Evolutionary conservation across 2,888 invertebrate species (phyloP).

Genomic region (Sabatieria punctata): DNA sequence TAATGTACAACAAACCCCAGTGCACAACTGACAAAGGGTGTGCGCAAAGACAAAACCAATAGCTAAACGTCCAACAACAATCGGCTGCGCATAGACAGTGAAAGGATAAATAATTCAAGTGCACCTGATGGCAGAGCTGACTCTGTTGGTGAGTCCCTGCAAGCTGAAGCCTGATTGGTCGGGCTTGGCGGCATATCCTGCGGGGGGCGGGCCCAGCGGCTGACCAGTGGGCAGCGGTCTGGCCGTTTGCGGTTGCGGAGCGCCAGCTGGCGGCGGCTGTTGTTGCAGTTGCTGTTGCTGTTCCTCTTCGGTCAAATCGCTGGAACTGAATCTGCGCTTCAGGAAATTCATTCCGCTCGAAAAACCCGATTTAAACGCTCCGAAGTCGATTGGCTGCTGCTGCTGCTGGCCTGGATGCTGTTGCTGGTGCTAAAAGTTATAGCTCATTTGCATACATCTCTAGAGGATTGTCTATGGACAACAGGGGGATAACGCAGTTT

Average conservation of each 20-base stretch:
- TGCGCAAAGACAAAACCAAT: no score
- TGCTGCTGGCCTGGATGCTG: not conserved
- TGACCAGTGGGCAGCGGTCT: not conserved
- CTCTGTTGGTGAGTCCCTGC: not conserved
- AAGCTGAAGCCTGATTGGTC: not conserved
- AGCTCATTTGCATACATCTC: no score
- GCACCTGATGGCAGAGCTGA: conserved; percentile 1
- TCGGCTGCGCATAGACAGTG: no score
- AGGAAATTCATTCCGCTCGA: conserved; percentile 93
- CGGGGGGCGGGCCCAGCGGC: not conserved
- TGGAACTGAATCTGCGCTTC: conserved; percentile 95
- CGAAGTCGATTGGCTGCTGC: conserved; percentile 45
- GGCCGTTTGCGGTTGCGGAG: not conserved
- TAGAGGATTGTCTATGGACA: no score
- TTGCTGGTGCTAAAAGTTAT: not conserved
- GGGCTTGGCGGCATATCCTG: not conserved
- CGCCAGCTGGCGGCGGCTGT: not conserved
- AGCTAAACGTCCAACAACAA: no score
- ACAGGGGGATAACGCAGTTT: no score
- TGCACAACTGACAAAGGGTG: no score
- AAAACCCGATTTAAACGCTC: conserved; percentile 82
- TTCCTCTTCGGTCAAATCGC: conserved; percentile 68
- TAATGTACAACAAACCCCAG: no score
- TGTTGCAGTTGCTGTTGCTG: no score
- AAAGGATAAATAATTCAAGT: not conserved